Conservation (phyloP, 1,140 invertebrate species). For the Nymphalis io region DNA sequence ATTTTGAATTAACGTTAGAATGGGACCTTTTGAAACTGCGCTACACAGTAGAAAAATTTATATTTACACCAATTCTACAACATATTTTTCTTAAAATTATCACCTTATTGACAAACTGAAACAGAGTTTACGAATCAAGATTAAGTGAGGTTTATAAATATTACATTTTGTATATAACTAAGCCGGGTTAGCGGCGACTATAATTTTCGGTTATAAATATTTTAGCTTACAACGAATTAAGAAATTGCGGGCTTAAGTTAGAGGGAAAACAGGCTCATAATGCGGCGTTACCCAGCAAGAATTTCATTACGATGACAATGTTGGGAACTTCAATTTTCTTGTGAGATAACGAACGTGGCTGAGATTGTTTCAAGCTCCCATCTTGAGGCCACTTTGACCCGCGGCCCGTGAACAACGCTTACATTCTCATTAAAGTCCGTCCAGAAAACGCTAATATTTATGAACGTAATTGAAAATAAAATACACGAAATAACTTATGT, state of each 20-base stretch:
- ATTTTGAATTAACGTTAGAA: no score
- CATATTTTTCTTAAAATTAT: no score
- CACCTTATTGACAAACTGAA: no score
- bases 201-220: slow-evolving; percentile 40
- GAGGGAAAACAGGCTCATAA: slow-evolving; percentile 45
- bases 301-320: slow-evolving; percentile 76
- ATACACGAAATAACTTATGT: slow-evolving; percentile 23
- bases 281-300: slow-evolving; percentile 53
- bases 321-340: slow-evolving; percentile 68
- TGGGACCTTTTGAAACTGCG: no score
- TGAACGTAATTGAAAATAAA: slow-evolving; percentile 40
- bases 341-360: slow-evolving; percentile 63
- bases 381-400: slow-evolving; percentile 71
- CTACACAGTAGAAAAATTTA: no score
- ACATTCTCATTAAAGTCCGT: slow-evolving; percentile 63
- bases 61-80: no score
- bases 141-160: neutral
- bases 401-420: slow-evolving; percentile 63
- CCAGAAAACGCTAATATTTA: slow-evolving; percentile 38
- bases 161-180: slow-evolving; percentile 15
- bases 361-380: slow-evolving; percentile 66
- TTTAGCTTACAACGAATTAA: slow-evolving; percentile 39
- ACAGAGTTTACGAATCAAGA: no score
- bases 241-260: slow-evolving; percentile 30
- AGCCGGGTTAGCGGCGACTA: slow-evolving; percentile 21